Percentiles rank a stretch among this genome's conserved stretches.
Evolutionary conservation across 2,113 vertebrate species (phyloP).

Genomic region (Equus przewalskii): DNA sequence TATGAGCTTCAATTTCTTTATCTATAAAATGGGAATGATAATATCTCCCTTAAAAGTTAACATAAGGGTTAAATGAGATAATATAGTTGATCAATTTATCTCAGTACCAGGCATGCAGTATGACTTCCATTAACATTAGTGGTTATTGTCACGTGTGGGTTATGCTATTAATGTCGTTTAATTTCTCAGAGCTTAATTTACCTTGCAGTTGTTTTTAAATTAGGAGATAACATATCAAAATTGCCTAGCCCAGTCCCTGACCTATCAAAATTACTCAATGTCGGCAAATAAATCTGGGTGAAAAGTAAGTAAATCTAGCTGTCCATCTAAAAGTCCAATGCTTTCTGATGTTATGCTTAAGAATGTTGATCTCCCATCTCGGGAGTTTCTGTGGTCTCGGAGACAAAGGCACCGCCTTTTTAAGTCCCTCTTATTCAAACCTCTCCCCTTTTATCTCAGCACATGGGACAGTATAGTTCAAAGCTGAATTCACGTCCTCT

Average conservation of each 20-base stretch:
- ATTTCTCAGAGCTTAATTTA: not conserved
- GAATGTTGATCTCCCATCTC: not conserved
- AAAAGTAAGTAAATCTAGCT: not conserved
- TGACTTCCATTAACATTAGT: not conserved
- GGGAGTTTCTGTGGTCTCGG: not conserved
- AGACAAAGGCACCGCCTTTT: accelerated
- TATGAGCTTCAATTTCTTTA: not conserved
- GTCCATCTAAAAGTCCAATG: not conserved
- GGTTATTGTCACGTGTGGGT: not conserved
- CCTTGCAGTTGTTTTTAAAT: not conserved
- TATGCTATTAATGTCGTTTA: not conserved
- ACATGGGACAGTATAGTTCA: not conserved
- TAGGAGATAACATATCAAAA: not conserved
- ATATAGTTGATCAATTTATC: not conserved
- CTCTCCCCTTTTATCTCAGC: not conserved
- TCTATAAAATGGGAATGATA: not conserved
- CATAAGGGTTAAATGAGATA: not conserved
- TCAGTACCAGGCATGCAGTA: not conserved
- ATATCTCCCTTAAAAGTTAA: not conserved
- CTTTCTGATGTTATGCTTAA: not conserved
- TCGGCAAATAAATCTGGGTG: not conserved
- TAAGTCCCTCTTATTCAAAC: not conserved
- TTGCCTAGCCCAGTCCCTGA: not conserved
- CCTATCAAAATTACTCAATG: not conserved
- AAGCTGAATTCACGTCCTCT: not conserved